Percentiles rank a stretch among this genome's conserved stretches.
Conservation (phyloP, 1,140 invertebrate genomes). For the Drosophila aff. region DNA sequence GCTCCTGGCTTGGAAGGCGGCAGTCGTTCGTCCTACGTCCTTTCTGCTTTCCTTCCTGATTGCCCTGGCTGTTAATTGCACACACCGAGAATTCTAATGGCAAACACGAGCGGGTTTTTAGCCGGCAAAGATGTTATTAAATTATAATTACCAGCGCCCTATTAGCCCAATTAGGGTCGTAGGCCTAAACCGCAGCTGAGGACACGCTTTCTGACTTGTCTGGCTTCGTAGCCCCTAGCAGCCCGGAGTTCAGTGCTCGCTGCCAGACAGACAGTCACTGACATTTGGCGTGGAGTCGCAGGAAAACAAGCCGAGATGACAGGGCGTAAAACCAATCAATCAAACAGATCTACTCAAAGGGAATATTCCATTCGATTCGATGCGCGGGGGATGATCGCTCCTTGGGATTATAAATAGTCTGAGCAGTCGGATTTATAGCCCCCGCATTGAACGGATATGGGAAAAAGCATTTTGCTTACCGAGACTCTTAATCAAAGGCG, state of each 20-base stretch:
- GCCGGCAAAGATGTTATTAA: constrained; percentile 58
- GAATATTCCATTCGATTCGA: background rate
- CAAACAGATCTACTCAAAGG: constrained; percentile 22
- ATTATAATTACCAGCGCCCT: constrained; percentile 78
- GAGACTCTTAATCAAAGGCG: constrained; percentile 38
- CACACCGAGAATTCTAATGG: constrained; percentile 63
- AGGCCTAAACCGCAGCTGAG: constrained; percentile 38
- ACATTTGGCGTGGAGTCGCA: constrained; percentile 3
- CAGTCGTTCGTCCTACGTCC: constrained; percentile 5
- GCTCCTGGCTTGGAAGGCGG: constrained; percentile 14
- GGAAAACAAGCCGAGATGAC: constrained; percentile 10
- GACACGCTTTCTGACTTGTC: constrained; percentile 30
- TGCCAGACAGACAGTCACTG: constrained; percentile 21
- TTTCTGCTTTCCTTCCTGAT: constrained; percentile 8
- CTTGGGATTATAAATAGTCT: constrained; percentile 13
- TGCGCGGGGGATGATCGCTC: background rate
- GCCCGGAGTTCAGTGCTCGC: constrained; percentile 20
- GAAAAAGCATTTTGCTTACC: constrained; percentile 26
- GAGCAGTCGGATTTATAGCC: constrained; percentile 13
- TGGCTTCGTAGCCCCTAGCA: constrained; percentile 15
- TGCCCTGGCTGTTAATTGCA: constrained; percentile 63
- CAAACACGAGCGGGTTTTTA: constrained; percentile 63
- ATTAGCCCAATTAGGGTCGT: constrained; percentile 72
- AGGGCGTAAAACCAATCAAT: constrained; percentile 34
- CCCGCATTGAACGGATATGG: constrained; percentile 13